A percentile compares a stretch with the other conserved stretches of the same genome.
These are phyloP conservation scores for Malacoraja senta DNA, from an alignment of 2,797 vertebrate genomes.

Conservation along the genomic window DNA sequence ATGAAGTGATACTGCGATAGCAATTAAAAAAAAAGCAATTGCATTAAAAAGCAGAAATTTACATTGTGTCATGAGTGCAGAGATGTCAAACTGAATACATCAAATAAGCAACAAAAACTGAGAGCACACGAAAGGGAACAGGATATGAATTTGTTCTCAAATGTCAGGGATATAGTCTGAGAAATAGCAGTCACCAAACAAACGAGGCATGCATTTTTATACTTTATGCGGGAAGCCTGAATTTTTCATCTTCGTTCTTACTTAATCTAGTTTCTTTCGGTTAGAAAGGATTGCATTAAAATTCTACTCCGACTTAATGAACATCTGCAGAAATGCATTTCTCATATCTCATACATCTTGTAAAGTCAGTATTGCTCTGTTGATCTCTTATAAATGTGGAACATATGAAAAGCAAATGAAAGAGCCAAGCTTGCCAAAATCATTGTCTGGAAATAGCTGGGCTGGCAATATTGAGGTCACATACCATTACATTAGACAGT, in stretches of 20 bases:
- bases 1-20: not conserved
- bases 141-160: too few species aligned
- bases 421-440: not conserved
- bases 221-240: not conserved
- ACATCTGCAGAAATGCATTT: not conserved
- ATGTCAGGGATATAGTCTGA: not conserved
- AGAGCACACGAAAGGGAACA: not conserved
- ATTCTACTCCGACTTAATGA: not conserved
- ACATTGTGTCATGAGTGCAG: not conserved
- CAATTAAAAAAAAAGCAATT: not conserved
- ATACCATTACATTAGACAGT: too few species aligned
- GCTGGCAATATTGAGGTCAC: not conserved
- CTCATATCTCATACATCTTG: not conserved
- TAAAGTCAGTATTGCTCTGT: not conserved
- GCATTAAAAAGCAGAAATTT: conserved; percentile 20
- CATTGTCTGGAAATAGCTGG: not conserved
- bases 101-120: not conserved
- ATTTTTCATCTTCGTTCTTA: not conserved
- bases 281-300: not conserved
- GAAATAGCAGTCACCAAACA: not conserved
- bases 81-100: not conserved
- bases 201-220: not conserved
- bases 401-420: not conserved
- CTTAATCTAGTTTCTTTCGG: not conserved
- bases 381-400: not conserved